Conservation (phyloP, 1,140 invertebrate species). For the Pollicipes pollicipes region DNA sequence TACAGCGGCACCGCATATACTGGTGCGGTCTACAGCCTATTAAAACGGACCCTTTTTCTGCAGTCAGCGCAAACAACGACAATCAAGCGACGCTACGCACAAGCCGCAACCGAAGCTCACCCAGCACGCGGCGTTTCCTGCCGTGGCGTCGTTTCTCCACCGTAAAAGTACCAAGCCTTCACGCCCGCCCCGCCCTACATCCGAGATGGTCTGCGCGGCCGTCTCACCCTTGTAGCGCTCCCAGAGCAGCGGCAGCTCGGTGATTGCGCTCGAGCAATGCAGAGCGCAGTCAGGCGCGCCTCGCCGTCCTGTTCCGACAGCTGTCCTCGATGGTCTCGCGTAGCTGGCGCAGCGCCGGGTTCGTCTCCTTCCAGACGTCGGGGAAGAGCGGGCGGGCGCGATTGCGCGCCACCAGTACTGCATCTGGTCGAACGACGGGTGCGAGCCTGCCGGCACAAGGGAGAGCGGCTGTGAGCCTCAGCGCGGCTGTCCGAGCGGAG, state of each 20-base stretch:
- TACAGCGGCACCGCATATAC: no score
- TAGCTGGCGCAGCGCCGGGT: conserved; percentile 48
- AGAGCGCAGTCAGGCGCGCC: conserved; percentile 79
- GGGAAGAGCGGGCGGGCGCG: conserved; percentile 68
- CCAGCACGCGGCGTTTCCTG: no score
- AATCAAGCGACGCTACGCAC: no score
- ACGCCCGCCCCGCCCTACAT: background rate
- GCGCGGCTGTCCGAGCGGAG: no score
- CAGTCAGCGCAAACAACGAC: no score
- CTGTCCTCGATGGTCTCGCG: conserved; percentile 86
- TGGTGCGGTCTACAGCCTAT: no score
- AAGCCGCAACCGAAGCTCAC: no score
- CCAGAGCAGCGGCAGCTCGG: conserved; percentile 28
- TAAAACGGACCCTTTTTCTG: no score
- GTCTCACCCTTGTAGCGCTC: conserved; percentile 28
- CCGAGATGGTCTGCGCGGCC: background rate
- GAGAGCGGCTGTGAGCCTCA: no score
- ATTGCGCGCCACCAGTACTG: conserved; percentile 59
- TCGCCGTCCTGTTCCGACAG: conserved; percentile 97
- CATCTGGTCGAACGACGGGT: conserved; percentile 58
- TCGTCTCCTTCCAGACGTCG: conserved; percentile 36
- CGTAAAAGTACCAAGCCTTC: no score
- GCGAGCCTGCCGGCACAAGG: conserved; percentile 30
- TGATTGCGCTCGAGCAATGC: conserved; percentile 80
- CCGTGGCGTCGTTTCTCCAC: no score